Percentiles rank a stretch among this genome's conserved stretches.
Conservation (phyloP, 2,888 invertebrate species). For the Tanytarsus gracilentus region DNA sequence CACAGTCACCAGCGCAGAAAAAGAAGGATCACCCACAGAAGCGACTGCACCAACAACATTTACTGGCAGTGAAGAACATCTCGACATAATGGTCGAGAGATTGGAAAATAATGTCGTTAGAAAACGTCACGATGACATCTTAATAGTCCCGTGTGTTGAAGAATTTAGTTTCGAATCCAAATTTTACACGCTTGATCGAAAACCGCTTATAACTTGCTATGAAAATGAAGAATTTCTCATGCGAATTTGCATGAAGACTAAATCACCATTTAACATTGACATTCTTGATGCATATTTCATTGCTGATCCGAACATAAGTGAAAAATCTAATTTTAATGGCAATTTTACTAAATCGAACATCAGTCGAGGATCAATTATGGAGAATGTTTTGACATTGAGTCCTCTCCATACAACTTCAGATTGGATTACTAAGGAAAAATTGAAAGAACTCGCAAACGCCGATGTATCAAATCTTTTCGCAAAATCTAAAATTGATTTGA, state of each 20-base stretch:
- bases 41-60: not conserved
- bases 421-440: slow-evolving; percentile 34
- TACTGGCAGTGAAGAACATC: slow-evolving; percentile 30
- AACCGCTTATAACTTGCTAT: slow-evolving; percentile 37
- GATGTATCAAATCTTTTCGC: slow-evolving; percentile 1
- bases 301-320: slow-evolving; percentile 43
- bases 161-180: slow-evolving; percentile 41
- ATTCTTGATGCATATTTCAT: slow-evolving; percentile 43
- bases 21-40: not conserved
- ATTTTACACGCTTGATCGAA: slow-evolving; percentile 40
- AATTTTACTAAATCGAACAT: slow-evolving; percentile 39
- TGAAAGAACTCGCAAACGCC: slow-evolving; percentile 3
- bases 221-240: slow-evolving; percentile 42
- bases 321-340: slow-evolving; percentile 41
- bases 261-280: slow-evolving; percentile 38
- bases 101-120: slow-evolving; percentile 38
- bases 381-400: slow-evolving; percentile 40
- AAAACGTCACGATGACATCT: slow-evolving; percentile 39
- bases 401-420: slow-evolving; percentile 38
- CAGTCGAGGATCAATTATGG: slow-evolving; percentile 38
- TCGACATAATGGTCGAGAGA: slow-evolving; percentile 40
- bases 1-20: not conserved
- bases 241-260: slow-evolving; percentile 39
- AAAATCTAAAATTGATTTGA: not conserved
- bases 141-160: slow-evolving; percentile 37